phyloP scores from a whole-genome alignment of 2,888 invertebrate genomes.

The Phalangium opilio region DNA sequence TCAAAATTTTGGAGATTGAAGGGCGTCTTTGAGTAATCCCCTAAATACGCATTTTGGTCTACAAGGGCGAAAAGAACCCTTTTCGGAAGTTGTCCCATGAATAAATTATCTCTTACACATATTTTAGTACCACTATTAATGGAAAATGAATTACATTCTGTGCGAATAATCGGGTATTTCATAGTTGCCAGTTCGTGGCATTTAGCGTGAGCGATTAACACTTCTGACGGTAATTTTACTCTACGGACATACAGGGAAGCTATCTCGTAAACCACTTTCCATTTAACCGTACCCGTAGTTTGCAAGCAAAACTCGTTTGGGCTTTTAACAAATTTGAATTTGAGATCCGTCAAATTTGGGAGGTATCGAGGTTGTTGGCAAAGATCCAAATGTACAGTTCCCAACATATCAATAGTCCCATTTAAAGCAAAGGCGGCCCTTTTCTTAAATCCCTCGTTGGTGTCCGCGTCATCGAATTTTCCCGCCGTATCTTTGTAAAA shows the following conservation, averaged over 20 bases:
- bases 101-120: slow-evolving; percentile 25
- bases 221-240: slow-evolving; percentile 17
- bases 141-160: slow-evolving; percentile 19
- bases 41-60: slow-evolving; percentile 18
- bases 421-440: background rate
- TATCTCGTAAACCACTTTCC: slow-evolving; percentile 18
- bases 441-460: slow-evolving; percentile 5
- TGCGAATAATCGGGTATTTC: slow-evolving; percentile 18
- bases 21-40: slow-evolving; percentile 18
- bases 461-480: too few relatives aligned
- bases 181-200: slow-evolving; percentile 17
- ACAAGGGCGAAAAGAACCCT: slow-evolving; percentile 25
- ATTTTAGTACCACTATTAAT: slow-evolving; percentile 21
- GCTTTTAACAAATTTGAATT: slow-evolving; percentile 9
- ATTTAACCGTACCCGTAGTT: background rate
- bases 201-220: slow-evolving; percentile 22
- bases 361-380: slow-evolving; percentile 9
- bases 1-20: slow-evolving; percentile 21
- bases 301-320: slow-evolving; percentile 11
- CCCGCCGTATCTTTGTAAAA: too few relatives aligned
- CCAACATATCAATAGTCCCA: slow-evolving; percentile 9
- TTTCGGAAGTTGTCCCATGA: slow-evolving; percentile 25
- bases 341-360: slow-evolving; percentile 7
- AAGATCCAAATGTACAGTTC: slow-evolving; percentile 10
- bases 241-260: slow-evolving; percentile 19